Evolutionary conservation across 2,113 vertebrate species (phyloP).

Genomic region (Verasper variegatus): DNA sequence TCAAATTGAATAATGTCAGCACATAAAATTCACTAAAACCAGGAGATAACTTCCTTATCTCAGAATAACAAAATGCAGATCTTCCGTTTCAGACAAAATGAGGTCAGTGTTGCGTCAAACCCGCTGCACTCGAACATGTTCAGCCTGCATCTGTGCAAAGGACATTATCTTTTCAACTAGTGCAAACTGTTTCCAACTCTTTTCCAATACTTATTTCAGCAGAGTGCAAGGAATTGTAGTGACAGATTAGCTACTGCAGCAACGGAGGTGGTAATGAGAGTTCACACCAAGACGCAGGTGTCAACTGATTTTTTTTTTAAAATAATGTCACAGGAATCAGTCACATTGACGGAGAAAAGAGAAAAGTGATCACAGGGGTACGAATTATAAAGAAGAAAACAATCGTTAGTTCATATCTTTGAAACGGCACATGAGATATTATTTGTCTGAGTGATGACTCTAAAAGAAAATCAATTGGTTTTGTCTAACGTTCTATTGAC

Average conservation of each 20-base stretch:
- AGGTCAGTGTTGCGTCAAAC: constrained; percentile 10
- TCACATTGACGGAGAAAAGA: not conserved
- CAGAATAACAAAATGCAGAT: constrained; percentile 5
- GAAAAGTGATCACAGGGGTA: not conserved
- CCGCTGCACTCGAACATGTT: constrained; percentile 3
- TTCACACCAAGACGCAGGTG: not conserved
- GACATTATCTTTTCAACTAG: not conserved
- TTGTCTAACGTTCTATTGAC: too few species aligned
- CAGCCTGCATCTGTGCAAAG: constrained; percentile 21
- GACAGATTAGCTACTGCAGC: not conserved
- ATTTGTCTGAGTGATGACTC: not conserved
- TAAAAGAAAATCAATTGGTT: constrained; percentile 1
- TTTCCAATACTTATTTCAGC: constrained; percentile 19
- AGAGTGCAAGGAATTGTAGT: constrained; percentile 6
- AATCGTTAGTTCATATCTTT: not conserved
- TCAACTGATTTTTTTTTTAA: not conserved
- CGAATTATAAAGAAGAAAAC: not conserved
- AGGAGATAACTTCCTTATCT: not conserved
- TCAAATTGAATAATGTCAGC: constrained; percentile 13
- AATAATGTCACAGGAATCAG: not conserved
- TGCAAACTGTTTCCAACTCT: constrained; percentile 10
- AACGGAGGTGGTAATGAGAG: not conserved
- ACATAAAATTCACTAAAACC: constrained; percentile 24
- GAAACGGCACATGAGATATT: too few species aligned
- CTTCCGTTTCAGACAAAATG: constrained; percentile 16